Evolutionary conservation across 2,888 invertebrate species (phyloP), one percentile per base, ranked within the genome.

Genomic region (Heliconius charithonia): DNA sequence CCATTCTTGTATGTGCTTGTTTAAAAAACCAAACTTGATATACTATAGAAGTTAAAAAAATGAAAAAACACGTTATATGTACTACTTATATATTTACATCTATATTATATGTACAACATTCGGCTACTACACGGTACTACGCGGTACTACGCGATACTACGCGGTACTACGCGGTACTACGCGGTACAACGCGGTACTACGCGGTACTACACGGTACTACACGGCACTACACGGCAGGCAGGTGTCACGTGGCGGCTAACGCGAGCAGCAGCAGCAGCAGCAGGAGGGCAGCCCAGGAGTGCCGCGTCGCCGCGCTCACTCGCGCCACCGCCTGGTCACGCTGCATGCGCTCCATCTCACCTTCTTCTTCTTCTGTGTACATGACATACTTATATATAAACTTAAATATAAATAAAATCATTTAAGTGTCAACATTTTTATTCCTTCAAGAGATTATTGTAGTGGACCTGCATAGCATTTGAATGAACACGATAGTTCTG

Each of bases 311-410:
- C 63, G 80, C 75, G 73, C 73, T 78, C 81, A 77, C 81, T 25
- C 83, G 82, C 56, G 83, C 82, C 76, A 82, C 84, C 32, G 90
- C 87, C 85, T 92, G 87, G 89, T 97, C 96, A 82, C 96, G 95
- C 89, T 96, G 97, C 97, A 97, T 97, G 80, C 96, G 96, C 87
- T 96, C 96, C 85, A 94, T 94, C 85, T 95, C 95, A 45, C 95
- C 95, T 75, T 87, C 90, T 89, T 87, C 90, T 89, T 85, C 69
- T 69, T 69, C 69, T 83, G 32, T n/a, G 16, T 7, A 27, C 16
- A 63, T 2, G 27, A 27, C 27, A 25, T 25, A 27, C 22, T n/a
- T 12, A n/a, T n/a, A 27, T 25, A 25, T 25, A 13, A 4, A 25
- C 16, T 9, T 62, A 27, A 13, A 25, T 27, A 25, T 12, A 25